Conservation (phyloP, 2,888 invertebrate genomes). For the Amphipoea oculea region DNA sequence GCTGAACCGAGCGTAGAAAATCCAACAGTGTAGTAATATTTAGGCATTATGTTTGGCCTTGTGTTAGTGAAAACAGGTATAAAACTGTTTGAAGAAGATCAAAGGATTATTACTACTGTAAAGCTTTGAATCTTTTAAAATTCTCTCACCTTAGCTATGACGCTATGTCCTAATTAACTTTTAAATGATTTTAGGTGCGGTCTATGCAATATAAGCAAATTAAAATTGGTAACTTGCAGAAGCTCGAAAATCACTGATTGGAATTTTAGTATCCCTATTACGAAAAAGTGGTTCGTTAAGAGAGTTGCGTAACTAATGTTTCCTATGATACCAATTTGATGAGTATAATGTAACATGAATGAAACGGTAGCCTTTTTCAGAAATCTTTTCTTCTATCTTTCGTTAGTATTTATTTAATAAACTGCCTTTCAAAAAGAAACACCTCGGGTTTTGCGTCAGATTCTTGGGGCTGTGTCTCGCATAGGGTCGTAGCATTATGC, state of each 20-base stretch:
- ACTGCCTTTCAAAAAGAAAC: not conserved
- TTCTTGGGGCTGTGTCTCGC: not conserved
- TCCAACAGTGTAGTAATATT: not conserved
- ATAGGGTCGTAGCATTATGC: not conserved
- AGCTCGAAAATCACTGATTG: constrained; percentile 42
- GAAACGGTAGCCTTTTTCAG: not conserved
- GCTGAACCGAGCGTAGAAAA: not conserved
- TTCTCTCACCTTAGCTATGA: not conserved
- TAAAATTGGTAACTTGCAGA: constrained; percentile 48
- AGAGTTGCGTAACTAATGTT: constrained; percentile 38
- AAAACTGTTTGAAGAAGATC: not conserved
- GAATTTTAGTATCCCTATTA: constrained; percentile 25
- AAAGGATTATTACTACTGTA: not conserved
- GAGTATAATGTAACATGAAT: not conserved
- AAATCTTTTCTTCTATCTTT: too few relatives aligned
- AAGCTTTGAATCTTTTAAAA: not conserved
- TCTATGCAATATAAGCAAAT: constrained; percentile 25
- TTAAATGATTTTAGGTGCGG: constrained; percentile 7
- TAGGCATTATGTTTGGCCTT: not conserved
- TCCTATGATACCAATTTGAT: constrained; percentile 3
- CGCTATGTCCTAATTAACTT: not conserved
- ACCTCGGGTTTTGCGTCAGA: not conserved
- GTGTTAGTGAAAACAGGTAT: not conserved
- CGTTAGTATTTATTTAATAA: not conserved
- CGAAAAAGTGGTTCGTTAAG: constrained; percentile 37